Evolutionary conservation across 2,113 vertebrate species (phyloP).

Genomic region (Solenodon paradoxus): DNA sequence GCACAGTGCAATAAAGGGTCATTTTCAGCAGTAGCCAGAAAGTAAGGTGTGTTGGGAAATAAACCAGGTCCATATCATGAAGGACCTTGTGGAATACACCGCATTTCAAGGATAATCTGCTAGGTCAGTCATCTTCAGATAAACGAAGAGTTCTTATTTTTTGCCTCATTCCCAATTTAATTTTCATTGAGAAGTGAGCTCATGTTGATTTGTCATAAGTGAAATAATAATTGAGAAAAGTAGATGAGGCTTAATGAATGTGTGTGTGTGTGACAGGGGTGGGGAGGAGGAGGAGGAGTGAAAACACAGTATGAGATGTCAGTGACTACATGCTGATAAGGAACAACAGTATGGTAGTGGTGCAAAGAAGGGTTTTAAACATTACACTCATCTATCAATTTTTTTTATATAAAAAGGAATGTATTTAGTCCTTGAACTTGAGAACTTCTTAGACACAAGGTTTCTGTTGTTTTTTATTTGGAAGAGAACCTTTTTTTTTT

Average conservation of each 20-base stretch:
- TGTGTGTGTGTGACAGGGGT: neutral
- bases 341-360: neutral
- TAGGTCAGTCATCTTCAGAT: neutral
- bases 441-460: neutral
- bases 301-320: neutral
- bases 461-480: neutral
- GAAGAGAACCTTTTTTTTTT: neutral
- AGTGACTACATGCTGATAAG: too few species aligned
- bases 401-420: neutral
- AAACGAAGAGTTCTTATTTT: neutral
- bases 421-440: neutral
- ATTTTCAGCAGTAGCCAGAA: neutral
- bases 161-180: neutral
- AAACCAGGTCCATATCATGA: neutral
- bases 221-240: neutral
- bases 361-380: neutral
- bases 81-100: neutral
- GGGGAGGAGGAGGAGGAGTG: too few species aligned
- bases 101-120: neutral
- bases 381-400: neutral
- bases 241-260: neutral
- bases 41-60: neutral
- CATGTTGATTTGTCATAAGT: neutral
- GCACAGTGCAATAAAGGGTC: neutral
- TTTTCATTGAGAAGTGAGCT: neutral